These are phyloP conservation scores for Helostoma temminkii DNA, from an alignment of 2,797 vertebrate genomes.

Conservation along the genomic window DNA sequence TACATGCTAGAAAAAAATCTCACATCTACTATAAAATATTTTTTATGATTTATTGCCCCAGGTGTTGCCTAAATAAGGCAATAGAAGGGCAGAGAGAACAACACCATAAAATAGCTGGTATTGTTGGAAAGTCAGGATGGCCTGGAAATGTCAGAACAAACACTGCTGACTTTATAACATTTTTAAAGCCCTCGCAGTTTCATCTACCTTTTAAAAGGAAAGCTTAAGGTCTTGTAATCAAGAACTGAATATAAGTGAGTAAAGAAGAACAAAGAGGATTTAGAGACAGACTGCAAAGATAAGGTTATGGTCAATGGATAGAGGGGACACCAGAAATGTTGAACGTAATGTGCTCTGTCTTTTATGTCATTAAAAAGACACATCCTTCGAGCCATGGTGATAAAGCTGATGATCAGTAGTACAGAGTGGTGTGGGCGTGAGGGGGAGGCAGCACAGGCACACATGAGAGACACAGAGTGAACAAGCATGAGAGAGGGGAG, in stretches of 20 bases:
- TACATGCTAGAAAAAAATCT: constrained; percentile 9
- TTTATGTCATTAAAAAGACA: constrained; percentile 34
- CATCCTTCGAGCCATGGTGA: constrained; percentile 16
- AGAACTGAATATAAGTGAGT: neutral
- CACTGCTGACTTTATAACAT: constrained; percentile 41
- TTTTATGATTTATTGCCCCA: constrained; percentile 56
- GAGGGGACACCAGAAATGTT: constrained; percentile 3
- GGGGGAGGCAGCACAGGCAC: constrained; percentile 55
- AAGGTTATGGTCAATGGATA: neutral
- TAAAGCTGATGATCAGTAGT: constrained; percentile 48
- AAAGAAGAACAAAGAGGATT: neutral
- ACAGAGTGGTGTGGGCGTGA: constrained; percentile 63
- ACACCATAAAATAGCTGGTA: constrained; percentile 1
- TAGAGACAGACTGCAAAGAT: neutral
- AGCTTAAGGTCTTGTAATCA: constrained; percentile 17
- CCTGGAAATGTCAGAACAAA: constrained; percentile 66
- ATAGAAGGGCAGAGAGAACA: constrained; percentile 26
- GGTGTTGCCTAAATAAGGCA: constrained; percentile 56
- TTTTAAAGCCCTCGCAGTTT: constrained; percentile 33
- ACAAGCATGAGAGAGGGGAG: constrained; percentile 37
- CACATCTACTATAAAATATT: constrained; percentile 24
- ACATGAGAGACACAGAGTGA: constrained; percentile 1
- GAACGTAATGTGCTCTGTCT: neutral
- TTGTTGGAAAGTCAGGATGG: constrained; percentile 24
- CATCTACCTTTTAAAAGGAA: constrained; percentile 14